These are phyloP conservation scores for Peromyscus eremicus DNA, from an alignment of 2,797 vertebrate genomes.

Conservation along the genomic window DNA sequence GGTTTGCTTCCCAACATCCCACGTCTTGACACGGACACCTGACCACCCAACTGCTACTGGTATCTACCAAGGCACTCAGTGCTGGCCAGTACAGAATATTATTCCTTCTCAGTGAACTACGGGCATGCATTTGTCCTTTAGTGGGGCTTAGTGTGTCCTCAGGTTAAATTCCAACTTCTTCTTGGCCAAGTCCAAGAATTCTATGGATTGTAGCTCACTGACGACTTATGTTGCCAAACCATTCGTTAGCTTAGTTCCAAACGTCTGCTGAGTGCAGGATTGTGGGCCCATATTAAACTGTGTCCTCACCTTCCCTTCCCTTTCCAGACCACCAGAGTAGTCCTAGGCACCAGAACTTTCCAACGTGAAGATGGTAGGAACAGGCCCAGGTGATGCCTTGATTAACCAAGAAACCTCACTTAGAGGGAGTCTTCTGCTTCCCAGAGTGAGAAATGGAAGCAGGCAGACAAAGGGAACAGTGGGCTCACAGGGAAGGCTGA, in stretches of 20 bases:
- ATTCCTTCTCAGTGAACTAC: neutral
- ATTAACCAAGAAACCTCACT: neutral
- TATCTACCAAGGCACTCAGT: neutral
- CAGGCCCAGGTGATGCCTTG: neutral
- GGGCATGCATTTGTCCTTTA: neutral
- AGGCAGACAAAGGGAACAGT: neutral
- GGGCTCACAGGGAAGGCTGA: neutral
- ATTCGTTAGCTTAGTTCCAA: neutral
- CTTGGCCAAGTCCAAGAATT: neutral
- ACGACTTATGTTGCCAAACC: rapidly evolving
- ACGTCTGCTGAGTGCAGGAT: neutral
- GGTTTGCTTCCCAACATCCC: neutral
- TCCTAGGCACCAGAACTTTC: neutral
- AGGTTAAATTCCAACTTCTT: neutral
- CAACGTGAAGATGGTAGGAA: neutral
- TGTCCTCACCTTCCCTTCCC: neutral
- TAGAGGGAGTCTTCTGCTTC: neutral
- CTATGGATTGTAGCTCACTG: neutral
- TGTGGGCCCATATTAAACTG: neutral
- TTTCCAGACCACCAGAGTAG: neutral
- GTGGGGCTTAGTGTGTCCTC: neutral
- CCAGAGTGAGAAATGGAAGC: neutral
- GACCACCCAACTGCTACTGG: neutral
- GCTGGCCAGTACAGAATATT: neutral
- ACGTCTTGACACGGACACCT: neutral